phyloP scores from a whole-genome alignment of 2,888 invertebrate species.

The Julus scanicus region DNA sequence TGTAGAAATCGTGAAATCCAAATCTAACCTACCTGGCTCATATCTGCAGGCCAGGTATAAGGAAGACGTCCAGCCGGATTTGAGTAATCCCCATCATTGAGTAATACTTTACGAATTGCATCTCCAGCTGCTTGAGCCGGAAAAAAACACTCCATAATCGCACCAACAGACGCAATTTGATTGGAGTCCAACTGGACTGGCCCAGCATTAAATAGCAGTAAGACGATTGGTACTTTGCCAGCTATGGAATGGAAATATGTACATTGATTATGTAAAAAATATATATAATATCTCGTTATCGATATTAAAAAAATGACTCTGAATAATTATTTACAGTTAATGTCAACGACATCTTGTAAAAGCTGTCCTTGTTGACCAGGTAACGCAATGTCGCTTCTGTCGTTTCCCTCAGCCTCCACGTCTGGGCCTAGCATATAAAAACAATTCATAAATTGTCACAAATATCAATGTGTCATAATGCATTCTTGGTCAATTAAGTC shows the following conservation, averaged over 20 bases:
- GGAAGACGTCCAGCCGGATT: slow-evolving; percentile 57
- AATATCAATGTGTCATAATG: no score
- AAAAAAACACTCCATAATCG: slow-evolving; percentile 56
- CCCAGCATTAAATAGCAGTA: slow-evolving; percentile 55
- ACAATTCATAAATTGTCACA: not conserved
- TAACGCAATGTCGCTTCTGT: slow-evolving; percentile 54
- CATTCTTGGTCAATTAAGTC: no score
- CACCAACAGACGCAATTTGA: slow-evolving; percentile 49
- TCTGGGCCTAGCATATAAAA: slow-evolving; percentile 27
- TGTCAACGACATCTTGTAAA: slow-evolving; percentile 53
- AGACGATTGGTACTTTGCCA: slow-evolving; percentile 52
- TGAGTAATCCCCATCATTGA: slow-evolving; percentile 53
- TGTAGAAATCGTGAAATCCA: no score
- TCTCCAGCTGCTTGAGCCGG: slow-evolving; percentile 57
- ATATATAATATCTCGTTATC: no score
- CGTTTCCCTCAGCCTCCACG: slow-evolving; percentile 56
- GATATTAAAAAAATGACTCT: not conserved
- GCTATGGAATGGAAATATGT: slow-evolving; percentile 14
- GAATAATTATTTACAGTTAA: slow-evolving; percentile 41
- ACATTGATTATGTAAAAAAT: not conserved
- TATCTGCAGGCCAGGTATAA: slow-evolving; percentile 55
- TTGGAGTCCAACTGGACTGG: slow-evolving; percentile 52
- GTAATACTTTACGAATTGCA: slow-evolving; percentile 53
- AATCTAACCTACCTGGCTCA: slow-evolving; percentile 56
- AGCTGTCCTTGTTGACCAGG: slow-evolving; percentile 56